Conservation (phyloP, 2,797 vertebrate genomes). For the Cossypha polioptera region DNA sequence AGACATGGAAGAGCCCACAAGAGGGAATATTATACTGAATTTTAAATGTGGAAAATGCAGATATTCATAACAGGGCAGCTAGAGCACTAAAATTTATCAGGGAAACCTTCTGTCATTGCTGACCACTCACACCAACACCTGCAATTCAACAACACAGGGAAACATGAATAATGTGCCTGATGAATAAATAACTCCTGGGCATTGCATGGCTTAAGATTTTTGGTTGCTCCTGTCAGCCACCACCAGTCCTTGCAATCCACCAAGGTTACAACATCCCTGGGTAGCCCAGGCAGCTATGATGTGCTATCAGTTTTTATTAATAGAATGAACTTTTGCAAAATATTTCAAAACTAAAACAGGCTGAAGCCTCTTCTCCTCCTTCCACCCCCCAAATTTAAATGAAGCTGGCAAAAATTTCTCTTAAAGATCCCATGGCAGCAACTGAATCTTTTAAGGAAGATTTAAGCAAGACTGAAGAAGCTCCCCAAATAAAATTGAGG, state of each 20-base stretch:
- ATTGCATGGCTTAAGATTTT: background rate
- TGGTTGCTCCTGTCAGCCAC: background rate
- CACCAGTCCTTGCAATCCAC: background rate
- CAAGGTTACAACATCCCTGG: background rate
- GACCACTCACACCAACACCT: background rate
- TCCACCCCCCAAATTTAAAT: background rate
- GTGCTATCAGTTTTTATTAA: background rate
- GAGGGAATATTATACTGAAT: background rate
- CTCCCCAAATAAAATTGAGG: background rate
- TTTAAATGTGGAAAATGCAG: background rate
- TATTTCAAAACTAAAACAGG: background rate
- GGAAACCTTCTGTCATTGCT: background rate
- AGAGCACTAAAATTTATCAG: background rate
- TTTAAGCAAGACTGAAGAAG: background rate
- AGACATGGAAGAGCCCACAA: background rate
- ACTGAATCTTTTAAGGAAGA: background rate
- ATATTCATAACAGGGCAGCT: background rate
- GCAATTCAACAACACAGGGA: background rate
- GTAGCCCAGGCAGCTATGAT: background rate
- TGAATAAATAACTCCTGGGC: background rate
- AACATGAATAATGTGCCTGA: accelerated
- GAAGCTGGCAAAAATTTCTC: background rate
- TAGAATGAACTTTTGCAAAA: background rate
- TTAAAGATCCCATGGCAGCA: background rate
- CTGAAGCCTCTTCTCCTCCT: background rate